Conservation (phyloP, 2,888 invertebrate genomes). For the Alloscopus bannaensis region DNA sequence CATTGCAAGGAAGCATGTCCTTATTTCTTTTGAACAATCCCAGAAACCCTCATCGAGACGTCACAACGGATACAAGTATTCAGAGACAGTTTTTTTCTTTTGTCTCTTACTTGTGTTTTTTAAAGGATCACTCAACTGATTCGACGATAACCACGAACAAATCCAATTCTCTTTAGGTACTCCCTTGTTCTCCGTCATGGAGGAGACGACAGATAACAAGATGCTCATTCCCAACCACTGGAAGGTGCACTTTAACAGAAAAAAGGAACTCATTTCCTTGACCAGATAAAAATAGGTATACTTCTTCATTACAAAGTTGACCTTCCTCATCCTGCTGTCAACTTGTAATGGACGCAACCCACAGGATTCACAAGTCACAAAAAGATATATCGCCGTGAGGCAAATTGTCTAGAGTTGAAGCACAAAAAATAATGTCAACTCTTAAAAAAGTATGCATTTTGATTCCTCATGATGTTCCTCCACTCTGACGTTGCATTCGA, state of each 20-base stretch:
- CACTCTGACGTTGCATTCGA: no score
- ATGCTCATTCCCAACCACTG: background rate
- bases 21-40: no score
- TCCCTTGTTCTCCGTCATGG: slow-evolving; percentile 26
- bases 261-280: slow-evolving; percentile 3
- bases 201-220: slow-evolving; percentile 27
- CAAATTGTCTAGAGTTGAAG: background rate
- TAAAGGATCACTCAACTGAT: no score
- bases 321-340: slow-evolving; percentile 39
- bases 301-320: slow-evolving; percentile 26
- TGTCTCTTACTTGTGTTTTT: no score
- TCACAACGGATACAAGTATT: no score
- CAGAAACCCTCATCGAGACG: no score
- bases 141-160: slow-evolving; percentile 17
- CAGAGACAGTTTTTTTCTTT: slow-evolving; percentile 20
- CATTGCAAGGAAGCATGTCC: no score
- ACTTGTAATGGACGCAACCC: slow-evolving; percentile 34
- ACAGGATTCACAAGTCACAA: slow-evolving; percentile 10
- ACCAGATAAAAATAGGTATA: background rate
- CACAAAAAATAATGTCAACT: no score
- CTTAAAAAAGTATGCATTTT: no score
- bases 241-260: background rate
- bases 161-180: slow-evolving; percentile 22
- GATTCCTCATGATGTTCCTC: no score
- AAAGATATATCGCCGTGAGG: slow-evolving; percentile 25